These are phyloP conservation scores for Yponomeuta malinellus DNA, from an alignment of 2,888 invertebrate genomes.

Conservation along the genomic window DNA sequence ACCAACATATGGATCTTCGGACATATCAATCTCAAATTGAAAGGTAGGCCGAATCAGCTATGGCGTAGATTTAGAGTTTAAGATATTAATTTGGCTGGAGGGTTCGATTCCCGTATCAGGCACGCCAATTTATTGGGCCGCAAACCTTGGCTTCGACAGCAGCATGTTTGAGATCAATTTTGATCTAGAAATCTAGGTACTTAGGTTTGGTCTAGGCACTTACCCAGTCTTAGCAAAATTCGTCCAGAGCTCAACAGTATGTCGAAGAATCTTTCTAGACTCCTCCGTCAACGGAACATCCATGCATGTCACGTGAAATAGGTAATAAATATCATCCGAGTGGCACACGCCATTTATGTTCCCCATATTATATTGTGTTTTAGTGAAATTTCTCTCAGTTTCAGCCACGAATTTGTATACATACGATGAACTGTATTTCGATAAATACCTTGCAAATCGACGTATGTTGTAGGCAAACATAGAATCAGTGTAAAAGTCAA, in stretches of 20 bases:
- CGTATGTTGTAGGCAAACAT: conserved; percentile 54
- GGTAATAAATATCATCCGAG: conserved; percentile 56
- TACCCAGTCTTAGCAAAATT: conserved; percentile 60
- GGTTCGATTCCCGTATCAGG: no score
- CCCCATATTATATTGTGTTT: conserved; percentile 54
- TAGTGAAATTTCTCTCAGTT: conserved; percentile 57
- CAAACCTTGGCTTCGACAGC: no score
- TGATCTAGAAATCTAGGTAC: background rate
- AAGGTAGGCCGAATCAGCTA: no score
- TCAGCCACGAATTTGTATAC: conserved; percentile 57
- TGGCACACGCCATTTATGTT: conserved; percentile 55
- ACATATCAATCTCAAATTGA: no score
- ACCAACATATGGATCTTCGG: no score
- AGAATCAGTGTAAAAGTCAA: conserved; percentile 49
- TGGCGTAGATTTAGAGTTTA: no score
- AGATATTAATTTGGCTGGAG: no score
- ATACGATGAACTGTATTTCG: conserved; percentile 40
- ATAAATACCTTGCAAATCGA: conserved; percentile 48
- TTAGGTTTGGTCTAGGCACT: conserved; percentile 23
- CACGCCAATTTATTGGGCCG: no score
- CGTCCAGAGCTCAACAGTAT: conserved; percentile 51
- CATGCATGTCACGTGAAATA: conserved; percentile 53
- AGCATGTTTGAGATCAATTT: no score
- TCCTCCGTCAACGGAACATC: conserved; percentile 52
- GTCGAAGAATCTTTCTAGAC: conserved; percentile 40